Evolutionary conservation across 1,140 invertebrate genomes (phyloP), one percentile per base, ranked within the genome.

Genomic region (Tetragnatha versicolor): DNA sequence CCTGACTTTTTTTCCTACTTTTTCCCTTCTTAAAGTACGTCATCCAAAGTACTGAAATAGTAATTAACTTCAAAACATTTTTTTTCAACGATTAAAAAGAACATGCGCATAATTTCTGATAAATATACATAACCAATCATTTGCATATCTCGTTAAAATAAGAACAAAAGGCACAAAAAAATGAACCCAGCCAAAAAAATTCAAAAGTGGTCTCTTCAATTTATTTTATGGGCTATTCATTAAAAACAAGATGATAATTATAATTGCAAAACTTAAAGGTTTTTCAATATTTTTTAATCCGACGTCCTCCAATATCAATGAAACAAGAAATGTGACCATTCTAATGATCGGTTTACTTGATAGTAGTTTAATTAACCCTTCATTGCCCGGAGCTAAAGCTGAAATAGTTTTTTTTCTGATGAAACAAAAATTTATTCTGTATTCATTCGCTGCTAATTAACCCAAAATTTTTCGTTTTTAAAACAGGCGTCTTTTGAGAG

Each of bases 401-500:
- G 37, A 3, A 10, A 6, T 5, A 7, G 39, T 58, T 72, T 55
- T 58, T 60, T 29, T n/a, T 65, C 29, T 42, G 22, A 17, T 35
- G 60, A 47, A 75, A 33, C 29, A 75, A 75, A 75, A 61, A 47
- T 75, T 39, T 63, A 47, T 39, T 61, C 37, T 39, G 58, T 49
- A 61, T 75, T 75, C 70, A 75, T 75, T 47, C 35, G 39, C 20
- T 58, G 42, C 55, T 75, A 75, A 75, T 75, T 75, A 75, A 75
- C 70, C 70, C 70, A 47, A 61, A 75, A 75, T 61, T 75, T 75
- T 58, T 49, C 37, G 70, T 75, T 75, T 75, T 75, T 75, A 75
- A 75, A 58, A 17, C 27, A 49, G n/a, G 14, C 25, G 39, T 61
- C 55, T 47, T 75, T 75, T 49, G 29, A 49, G 53, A 75, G 22